Base-by-base conservation (phyloP, 2,113 vertebrate species). In the Uria aalge region DNA sequence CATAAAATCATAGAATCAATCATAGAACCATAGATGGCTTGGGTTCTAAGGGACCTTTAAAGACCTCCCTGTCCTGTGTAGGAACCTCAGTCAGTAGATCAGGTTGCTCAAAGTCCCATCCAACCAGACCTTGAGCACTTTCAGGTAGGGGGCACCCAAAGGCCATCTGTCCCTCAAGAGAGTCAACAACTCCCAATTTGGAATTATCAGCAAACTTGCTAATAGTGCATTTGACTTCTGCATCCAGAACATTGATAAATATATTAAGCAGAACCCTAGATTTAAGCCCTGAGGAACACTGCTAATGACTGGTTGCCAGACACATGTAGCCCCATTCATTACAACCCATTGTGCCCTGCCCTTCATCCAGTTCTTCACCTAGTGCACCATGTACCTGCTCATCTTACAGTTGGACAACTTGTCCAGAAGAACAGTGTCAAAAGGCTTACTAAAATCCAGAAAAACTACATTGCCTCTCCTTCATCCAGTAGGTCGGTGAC, bases 251-350 rank as follows among this genome's bases (percentile, higher is more conserved):
- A 12, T 22, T 76, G 43, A 62, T 50, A 62, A 38, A 62, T 50
- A 11, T 14, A 32, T 40, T 32, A 15, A 50, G 50, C 30, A n/a
- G 38, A n/a, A 43, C 13, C 14, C 9, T 53, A 12, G 30, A 66
- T 27, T 22, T 55, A 32, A 43, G 15, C 48, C 38, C 38, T n/a
- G 19, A 66, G 15, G n/a, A 40, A 32, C 22, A 34, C n/a, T 5
- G 8, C 21, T 40, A 8, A 29, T 27, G 16, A 48, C 22, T 0
- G 0, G 18, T 29, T 40, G 29, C 21, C 27, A 48, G 41, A 10
- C 10, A 69, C 7, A 32, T 32, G 9, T 47, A 57, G 6, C 16
- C 15, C 41, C n/a, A 21, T 48, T 69, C 53, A 48, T 29, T 48
- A 32, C n/a, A 59, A 43, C 15, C 2, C 16, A 32, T 34, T 48